Evolutionary conservation across 2,888 invertebrate genomes (phyloP), one percentile per base, ranked within the genome.

Genomic region (Pseudococcus longispinus): DNA sequence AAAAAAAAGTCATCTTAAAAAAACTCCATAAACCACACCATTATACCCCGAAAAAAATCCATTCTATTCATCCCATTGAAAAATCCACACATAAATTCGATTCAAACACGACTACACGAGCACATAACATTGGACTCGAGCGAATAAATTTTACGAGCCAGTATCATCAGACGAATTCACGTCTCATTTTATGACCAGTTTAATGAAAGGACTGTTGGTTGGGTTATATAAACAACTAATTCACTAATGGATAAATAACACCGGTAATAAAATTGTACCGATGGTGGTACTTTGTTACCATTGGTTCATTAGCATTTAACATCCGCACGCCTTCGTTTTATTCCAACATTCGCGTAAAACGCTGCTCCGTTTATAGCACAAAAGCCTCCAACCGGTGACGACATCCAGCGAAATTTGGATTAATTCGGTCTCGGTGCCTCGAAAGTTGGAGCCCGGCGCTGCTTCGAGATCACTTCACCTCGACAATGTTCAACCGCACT

Each of bases 201-300:
- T 65, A 26, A 65, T 65, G 11, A 65, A 20, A 65, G 65, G 65
- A 26, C 65, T 13, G 65, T 65, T 65, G 65, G 65, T 65, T 65
- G 13, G 65, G 26, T 65, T 65, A 26, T 65, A 65, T 65, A 65
- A 65, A 65, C 65, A 74, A 74, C 32, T 74, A 74, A 74, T 74
- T 74, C 74, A 74, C 74, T 74, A 74, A 74, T 74, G 74, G 74
- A 74, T 32, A 37, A 74, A 74, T 74, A 74, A 74, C 29, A 74
- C 32, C 74, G 74, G 74, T 74, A 74, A 74, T 74, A 74, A 74
- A 74, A 74, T 32, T 29, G 32, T 74, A 26, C 26, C n/a, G 29
- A 74, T 18, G 32, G 26, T 74, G 74, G 37, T 74, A 74, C 74
- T 74, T 74, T 32, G 74, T 74, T 74, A 37, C 37, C 74, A 74